Evolutionary conservation across 2,113 vertebrate genomes (phyloP).

Genomic region (Oreocharis arfaki): DNA sequence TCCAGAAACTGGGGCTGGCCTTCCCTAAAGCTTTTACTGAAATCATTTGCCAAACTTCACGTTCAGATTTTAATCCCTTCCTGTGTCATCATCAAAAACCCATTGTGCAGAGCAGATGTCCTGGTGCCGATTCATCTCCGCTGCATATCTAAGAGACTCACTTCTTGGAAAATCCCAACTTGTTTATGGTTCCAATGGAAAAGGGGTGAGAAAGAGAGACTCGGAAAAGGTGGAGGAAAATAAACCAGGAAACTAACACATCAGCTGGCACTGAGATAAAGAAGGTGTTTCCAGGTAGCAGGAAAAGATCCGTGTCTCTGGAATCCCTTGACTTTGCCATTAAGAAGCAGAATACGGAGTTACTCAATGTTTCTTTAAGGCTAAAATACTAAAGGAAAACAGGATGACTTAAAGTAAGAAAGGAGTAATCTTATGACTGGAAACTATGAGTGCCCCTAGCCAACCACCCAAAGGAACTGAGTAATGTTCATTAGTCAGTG

Average conservation of each 20-base stretch:
- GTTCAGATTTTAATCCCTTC: not conserved
- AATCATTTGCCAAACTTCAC: not conserved
- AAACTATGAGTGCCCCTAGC: constrained; percentile 51
- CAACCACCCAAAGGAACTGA: constrained; percentile 60
- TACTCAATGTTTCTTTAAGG: constrained; percentile 39
- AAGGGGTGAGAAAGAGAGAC: not conserved
- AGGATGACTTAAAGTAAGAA: constrained; percentile 36
- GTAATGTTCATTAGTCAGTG: constrained; percentile 58
- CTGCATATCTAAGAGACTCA: not conserved
- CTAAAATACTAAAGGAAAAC: constrained; percentile 43
- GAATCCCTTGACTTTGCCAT: not conserved
- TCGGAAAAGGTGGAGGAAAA: not conserved
- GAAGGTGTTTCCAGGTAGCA: constrained; percentile 8
- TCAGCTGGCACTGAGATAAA: not conserved
- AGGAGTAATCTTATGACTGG: constrained; percentile 44
- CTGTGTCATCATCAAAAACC: not conserved
- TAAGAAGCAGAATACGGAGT: not conserved
- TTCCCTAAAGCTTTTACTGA: not conserved
- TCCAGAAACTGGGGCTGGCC: not conserved
- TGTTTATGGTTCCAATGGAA: not conserved
- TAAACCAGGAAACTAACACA: not conserved
- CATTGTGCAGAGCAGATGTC: not conserved
- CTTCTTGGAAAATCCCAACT: not conserved
- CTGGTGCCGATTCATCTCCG: not conserved
- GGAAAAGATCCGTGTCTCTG: not conserved